Percentiles rank a stretch among this genome's conserved stretches.
Conservation (phyloP, 2,797 vertebrate species). For the Eulemur mongoz region DNA sequence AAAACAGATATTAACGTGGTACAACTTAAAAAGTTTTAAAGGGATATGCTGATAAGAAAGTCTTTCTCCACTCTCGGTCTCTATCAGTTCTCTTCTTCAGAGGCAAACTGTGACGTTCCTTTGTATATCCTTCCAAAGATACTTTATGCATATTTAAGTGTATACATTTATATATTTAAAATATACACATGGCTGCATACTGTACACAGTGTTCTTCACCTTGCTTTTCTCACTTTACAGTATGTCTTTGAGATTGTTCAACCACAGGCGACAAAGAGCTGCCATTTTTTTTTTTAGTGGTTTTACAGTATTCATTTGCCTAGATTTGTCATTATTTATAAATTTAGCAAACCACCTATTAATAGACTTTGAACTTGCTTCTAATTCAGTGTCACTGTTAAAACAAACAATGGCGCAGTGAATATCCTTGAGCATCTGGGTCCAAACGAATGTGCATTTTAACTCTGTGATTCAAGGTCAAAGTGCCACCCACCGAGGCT, state of each 20-base stretch:
- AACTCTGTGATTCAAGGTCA: neutral
- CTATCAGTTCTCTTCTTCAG: neutral
- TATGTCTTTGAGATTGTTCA: neutral
- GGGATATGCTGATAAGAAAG: neutral
- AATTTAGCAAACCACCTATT: neutral
- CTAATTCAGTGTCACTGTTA: neutral
- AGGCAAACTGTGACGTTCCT: neutral
- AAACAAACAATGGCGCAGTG: neutral
- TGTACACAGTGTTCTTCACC: neutral
- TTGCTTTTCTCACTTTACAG: neutral
- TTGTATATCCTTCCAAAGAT: neutral
- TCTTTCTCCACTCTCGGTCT: neutral
- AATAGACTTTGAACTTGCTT: conserved; percentile 13
- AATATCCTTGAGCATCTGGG: neutral
- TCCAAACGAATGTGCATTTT: neutral
- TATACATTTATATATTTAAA: neutral
- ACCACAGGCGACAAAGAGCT: neutral
- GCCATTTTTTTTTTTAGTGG: neutral
- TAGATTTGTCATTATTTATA: neutral
- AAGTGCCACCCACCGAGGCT: neutral
- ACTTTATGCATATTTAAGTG: neutral
- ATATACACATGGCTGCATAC: neutral
- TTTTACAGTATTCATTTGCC: neutral
- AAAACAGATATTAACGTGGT: neutral
- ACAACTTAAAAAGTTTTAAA: neutral